Evolutionary conservation across 2,888 invertebrate species (phyloP).

Genomic region (Pycnomerus fuliginosus): DNA sequence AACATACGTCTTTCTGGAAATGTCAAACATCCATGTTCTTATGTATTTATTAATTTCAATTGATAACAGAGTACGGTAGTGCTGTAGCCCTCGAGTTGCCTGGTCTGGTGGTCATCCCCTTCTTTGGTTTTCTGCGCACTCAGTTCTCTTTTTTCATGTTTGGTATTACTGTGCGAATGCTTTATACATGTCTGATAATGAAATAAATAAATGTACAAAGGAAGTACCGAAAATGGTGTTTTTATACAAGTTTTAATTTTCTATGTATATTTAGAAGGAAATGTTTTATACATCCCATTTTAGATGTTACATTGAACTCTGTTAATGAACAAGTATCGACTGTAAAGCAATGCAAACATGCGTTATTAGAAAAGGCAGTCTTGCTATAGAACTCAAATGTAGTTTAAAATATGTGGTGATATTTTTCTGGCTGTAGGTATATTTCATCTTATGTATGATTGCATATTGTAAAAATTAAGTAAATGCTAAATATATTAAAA

Average conservation of each 20-base stretch:
- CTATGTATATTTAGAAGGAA: slow-evolving; percentile 52
- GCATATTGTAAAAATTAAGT: slow-evolving; percentile 55
- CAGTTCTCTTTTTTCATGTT: slow-evolving; percentile 54
- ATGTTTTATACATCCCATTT: slow-evolving; percentile 48
- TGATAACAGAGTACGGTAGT: slow-evolving; percentile 39
- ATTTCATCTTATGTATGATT: slow-evolving; percentile 55
- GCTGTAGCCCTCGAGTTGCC: slow-evolving; percentile 45
- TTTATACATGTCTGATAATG: slow-evolving; percentile 58
- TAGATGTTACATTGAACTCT: slow-evolving; percentile 38
- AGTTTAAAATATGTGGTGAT: slow-evolving; percentile 56
- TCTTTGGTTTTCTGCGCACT: slow-evolving; percentile 46
- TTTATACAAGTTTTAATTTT: slow-evolving; percentile 55
- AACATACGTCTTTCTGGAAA: slow-evolving; percentile 53
- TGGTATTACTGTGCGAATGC: slow-evolving; percentile 59
- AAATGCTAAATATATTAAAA: slow-evolving; percentile 53
- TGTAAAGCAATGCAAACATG: slow-evolving; percentile 33
- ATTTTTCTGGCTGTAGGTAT: slow-evolving; percentile 56
- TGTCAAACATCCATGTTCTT: slow-evolving; percentile 55
- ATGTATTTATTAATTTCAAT: slow-evolving; percentile 47
- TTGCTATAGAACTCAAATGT: slow-evolving; percentile 53
- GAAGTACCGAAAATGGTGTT: slow-evolving; percentile 56
- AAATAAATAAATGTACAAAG: slow-evolving; percentile 59
- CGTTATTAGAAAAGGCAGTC: slow-evolving; percentile 45
- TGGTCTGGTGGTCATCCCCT: slow-evolving; percentile 42
- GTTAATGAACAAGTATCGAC: slow-evolving; percentile 46